Evolutionary conservation across 2,797 vertebrate genomes (phyloP).

Genomic region (Synaphobranchus kaupii): DNA sequence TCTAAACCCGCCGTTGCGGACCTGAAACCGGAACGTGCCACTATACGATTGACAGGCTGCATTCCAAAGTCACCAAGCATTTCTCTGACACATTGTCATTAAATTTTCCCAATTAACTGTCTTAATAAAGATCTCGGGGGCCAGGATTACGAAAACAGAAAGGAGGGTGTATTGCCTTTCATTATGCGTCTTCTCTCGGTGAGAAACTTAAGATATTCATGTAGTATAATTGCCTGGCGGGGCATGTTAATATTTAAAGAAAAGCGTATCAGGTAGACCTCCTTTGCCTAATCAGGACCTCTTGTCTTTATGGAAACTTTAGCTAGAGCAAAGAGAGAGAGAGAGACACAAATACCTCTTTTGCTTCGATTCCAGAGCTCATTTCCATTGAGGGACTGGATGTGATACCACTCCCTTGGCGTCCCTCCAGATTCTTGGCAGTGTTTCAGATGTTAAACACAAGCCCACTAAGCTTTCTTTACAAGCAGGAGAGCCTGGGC

Average conservation of each 20-base stretch:
- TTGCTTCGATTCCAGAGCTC: constrained; percentile 56
- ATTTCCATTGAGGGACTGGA: constrained; percentile 69
- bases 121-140: constrained; percentile 47
- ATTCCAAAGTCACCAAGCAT: constrained; percentile 33
- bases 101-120: constrained; percentile 37
- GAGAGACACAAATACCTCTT: constrained; percentile 53
- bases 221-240: constrained; percentile 70
- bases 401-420: constrained; percentile 70
- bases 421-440: constrained; percentile 67
- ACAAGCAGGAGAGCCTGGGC: constrained; percentile 69
- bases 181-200: constrained; percentile 53
- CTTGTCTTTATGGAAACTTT: constrained; percentile 75
- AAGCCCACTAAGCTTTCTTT: constrained; percentile 72
- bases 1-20: not conserved
- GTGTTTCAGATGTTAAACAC: constrained; percentile 78
- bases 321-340: constrained; percentile 48
- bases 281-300: constrained; percentile 63
- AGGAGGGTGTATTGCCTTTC: constrained; percentile 58
- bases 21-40: not conserved
- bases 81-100: constrained; percentile 46
- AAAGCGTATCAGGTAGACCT: constrained; percentile 74
- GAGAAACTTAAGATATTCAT: constrained; percentile 73
- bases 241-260: constrained; percentile 79
- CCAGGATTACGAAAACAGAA: constrained; percentile 36
- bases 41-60: not conserved